phyloP scores from a whole-genome alignment of 2,888 invertebrate genomes.

The Phengaris alcon region DNA sequence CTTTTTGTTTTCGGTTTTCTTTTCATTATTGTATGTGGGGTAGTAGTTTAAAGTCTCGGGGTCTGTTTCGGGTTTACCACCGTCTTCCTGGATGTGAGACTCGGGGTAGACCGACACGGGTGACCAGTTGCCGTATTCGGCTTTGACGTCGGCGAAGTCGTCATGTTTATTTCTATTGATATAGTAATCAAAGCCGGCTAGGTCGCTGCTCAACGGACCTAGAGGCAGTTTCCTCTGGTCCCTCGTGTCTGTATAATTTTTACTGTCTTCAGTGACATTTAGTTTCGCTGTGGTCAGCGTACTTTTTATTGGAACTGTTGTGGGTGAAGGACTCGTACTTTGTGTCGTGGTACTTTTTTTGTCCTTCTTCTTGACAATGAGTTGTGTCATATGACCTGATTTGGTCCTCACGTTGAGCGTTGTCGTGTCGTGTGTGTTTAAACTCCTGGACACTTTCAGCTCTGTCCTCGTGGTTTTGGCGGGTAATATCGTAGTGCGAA shows the following conservation, averaged over 20 bases:
- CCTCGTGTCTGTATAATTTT: conserved; percentile 67
- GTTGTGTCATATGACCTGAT: conserved; percentile 86
- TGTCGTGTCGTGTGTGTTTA: conserved; percentile 87
- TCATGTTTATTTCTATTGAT: conserved; percentile 67
- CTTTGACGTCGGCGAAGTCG: conserved; percentile 67
- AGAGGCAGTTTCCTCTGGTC: conserved; percentile 71
- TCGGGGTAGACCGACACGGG: conserved; percentile 75
- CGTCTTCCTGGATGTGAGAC: conserved; percentile 69
- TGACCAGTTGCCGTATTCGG: conserved; percentile 77
- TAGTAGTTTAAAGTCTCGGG: conserved; percentile 69
- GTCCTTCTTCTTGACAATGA: conserved; percentile 86
- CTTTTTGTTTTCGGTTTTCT: conserved; percentile 66
- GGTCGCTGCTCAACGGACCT: conserved; percentile 63
- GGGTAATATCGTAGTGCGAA: conserved; percentile 69
- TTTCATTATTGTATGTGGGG: conserved; percentile 70
- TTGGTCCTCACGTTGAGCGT: conserved; percentile 87
- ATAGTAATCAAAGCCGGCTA: conserved; percentile 74
- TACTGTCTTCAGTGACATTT: conserved; percentile 54
- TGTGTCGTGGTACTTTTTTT: conserved; percentile 65
- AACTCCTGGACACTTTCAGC: conserved; percentile 86
- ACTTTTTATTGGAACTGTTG: conserved; percentile 58
- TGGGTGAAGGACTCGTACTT: conserved; percentile 51
- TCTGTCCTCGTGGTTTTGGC: conserved; percentile 85
- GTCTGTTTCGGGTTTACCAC: conserved; percentile 61
- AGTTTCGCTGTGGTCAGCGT: conserved; percentile 46